Evolutionary conservation across 2,888 invertebrate genomes (phyloP), one percentile per base, ranked within the genome.

Genomic region (Rhagonycha fulva): DNA sequence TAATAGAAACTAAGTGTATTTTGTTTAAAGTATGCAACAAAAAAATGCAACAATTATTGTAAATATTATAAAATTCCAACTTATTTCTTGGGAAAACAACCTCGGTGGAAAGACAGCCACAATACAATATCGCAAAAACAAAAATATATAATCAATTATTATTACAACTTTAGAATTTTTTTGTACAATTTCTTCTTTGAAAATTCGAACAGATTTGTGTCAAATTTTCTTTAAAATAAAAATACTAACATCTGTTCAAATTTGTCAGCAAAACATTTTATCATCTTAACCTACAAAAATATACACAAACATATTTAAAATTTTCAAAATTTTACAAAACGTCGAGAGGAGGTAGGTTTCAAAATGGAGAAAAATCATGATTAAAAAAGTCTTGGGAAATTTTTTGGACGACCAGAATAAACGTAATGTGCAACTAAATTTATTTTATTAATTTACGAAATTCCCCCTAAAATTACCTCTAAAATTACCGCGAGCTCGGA

Each of bases 401-500:
- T n/a, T 47, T 19, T 47, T 47, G n/a, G 7, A n/a, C 12, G 7
- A 47, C 9, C 47, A n/a, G n/a, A 47, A n/a, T 47, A 47, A 47
- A 47, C 12, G n/a, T 47, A n/a, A 47, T 9, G 47, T 47, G 47
- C 47, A 12, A n/a, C n/a, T 47, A 47, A n/a, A 47, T 47, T 47
- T 47, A 47, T 47, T 47, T 47, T n/a, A 47, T 32, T 7, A 47
- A n/a, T 47, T 47, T 47, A 47, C 47, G 47, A 78, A 81, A 75
- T 83, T 85, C 4, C 86, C 86, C 68, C 88, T 84, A 77, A 87
- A 87, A 61, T 84, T 85, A 72, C 86, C 84, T 72, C 84, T 82
- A 75, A 82, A 81, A 72, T 85, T 86, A 26, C 87, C 83, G 84
- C 83, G 32, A 84, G 87, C 78, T 86, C 83, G 80, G 23, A 81